Conservation (phyloP, 2,888 invertebrate species). For the Drosophila eohydei region DNA sequence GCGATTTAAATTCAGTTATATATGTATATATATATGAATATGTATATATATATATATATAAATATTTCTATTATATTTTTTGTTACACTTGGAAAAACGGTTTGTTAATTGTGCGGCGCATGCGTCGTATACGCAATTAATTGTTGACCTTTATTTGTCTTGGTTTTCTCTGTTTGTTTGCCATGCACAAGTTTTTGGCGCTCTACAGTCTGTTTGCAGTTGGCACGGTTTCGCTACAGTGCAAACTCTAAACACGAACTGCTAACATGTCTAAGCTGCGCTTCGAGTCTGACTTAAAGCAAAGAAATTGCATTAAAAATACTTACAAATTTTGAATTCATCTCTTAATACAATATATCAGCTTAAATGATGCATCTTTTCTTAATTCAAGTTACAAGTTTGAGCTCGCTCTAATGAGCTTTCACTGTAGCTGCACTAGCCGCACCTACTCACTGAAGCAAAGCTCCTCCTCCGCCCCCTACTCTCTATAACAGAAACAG, state of each 20-base stretch:
- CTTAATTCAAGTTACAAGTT: neutral
- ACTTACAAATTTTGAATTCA: too few relatives aligned
- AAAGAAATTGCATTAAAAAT: too few relatives aligned
- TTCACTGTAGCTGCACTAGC: slow-evolving; percentile 13
- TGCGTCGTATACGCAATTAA: slow-evolving; percentile 54
- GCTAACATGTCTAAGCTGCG: too few relatives aligned
- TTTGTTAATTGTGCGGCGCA: slow-evolving; percentile 49
- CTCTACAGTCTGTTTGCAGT: neutral
- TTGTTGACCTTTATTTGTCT: slow-evolving; percentile 30
- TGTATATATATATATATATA: neutral
- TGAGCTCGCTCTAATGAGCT: neutral
- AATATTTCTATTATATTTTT: slow-evolving; percentile 8
- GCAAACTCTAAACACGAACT: too few relatives aligned
- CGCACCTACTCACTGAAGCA: slow-evolving; percentile 26
- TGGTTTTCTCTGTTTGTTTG: neutral
- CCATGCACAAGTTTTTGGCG: neutral
- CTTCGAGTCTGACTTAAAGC: too few relatives aligned
- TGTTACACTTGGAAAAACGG: slow-evolving; percentile 23
- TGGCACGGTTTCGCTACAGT: neutral
- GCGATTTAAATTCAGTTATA: slow-evolving; percentile 58
- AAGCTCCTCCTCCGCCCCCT: slow-evolving; percentile 10
- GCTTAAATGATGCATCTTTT: too few relatives aligned
- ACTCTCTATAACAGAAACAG: neutral
- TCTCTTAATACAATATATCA: too few relatives aligned
- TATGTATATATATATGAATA: neutral